Conservation (phyloP, 2,113 vertebrate species). For the Cricetomys ansorgei region DNA sequence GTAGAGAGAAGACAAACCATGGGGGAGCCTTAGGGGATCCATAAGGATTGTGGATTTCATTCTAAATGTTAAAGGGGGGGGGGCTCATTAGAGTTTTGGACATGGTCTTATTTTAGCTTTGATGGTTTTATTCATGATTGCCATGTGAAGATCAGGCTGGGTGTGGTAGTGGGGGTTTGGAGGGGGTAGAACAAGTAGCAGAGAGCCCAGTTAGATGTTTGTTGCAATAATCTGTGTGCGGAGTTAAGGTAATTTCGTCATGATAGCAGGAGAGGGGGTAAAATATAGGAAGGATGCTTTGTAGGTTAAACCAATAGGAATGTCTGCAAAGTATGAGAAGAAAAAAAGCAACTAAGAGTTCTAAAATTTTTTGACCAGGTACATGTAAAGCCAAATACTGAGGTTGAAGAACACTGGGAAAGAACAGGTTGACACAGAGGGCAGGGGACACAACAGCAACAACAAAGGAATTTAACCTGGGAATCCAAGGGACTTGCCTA, state of each 20-base stretch:
- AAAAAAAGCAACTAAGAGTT: background rate
- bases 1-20: background rate
- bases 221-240: background rate
- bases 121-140: background rate
- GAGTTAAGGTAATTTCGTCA: background rate
- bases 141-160: background rate
- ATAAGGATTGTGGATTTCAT: background rate
- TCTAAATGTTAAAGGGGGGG: background rate
- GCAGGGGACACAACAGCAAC: background rate
- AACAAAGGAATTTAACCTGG: background rate
- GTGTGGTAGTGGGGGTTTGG: fast-evolving
- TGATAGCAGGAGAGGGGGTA: background rate
- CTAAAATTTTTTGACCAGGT: background rate
- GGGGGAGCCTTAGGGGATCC: background rate
- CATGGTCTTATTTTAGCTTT: background rate
- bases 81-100: background rate
- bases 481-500: background rate
- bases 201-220: background rate
- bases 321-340: too few relatives aligned
- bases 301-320: background rate
- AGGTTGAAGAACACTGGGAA: background rate
- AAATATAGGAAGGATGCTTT: background rate
- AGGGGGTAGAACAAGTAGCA: background rate
- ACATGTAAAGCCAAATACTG: background rate
- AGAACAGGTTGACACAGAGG: background rate